Evolutionary conservation across 2,888 invertebrate genomes (phyloP), one percentile per base, ranked within the genome.

Genomic region (Diarsia brunnea): DNA sequence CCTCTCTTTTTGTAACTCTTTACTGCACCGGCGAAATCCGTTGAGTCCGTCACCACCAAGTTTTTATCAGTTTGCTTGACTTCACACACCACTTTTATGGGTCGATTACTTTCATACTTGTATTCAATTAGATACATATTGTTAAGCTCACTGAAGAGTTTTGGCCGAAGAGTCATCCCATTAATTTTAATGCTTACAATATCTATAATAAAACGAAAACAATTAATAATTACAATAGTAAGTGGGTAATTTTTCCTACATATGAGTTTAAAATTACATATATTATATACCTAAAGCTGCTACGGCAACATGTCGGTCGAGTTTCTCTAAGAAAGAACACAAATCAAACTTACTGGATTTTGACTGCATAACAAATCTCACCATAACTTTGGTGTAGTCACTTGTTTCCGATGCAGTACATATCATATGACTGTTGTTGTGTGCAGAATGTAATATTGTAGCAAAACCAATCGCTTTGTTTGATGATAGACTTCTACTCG

Each of bases 81-180:
- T 51, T 66, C 70, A 63, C 83, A 80, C 45, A 11, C 16, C 27
- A 80, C 24, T 0, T 27, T 4, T 7, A 79, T 27, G 19, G 0
- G 0, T 51, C 27, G 11, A 5, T 24, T 3, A 0, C 0, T 11
- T 11, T 0, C 0, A 47, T 51, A 58, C 38, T 47, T 53, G 45
- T 63, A 83, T 4, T 78, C 11, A n/a, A 47, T 16, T 0, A 0
- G 1, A 63, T 69, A 69, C 0, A 0, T 0, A 31, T 16, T 7
- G 19, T n/a, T 73, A 0, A 2, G 0, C 0, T 10, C 0, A 1
- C 0, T 0, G 0, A 0, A 0, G 1, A 24, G 5, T 38, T 8
- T 14, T 31, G 63, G 84, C 21, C 58, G 47, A 16, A 82, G 4
- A 51, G 10, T 67, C 69, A 53, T 67, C 0, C 63, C 83, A 70